Base-by-base conservation (phyloP, 2,888 invertebrate genomes). In the Opisthograptis luteolata region DNA sequence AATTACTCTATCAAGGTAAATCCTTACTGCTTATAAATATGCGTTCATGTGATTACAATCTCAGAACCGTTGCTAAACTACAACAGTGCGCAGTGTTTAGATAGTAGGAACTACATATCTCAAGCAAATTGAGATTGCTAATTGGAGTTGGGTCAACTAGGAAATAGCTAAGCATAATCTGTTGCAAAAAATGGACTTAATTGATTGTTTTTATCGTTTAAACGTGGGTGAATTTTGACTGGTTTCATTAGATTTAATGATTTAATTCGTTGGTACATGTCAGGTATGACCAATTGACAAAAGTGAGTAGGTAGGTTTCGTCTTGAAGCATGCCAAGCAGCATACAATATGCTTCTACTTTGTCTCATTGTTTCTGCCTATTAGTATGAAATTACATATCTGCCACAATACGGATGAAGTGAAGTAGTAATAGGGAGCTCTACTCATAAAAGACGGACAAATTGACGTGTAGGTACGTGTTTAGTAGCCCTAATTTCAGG, bases 61-160 rank as follows among this genome's bases (percentile, higher is more conserved):
- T 37, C 10, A 17, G 19, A 28, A 22, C 25, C 31, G 39, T 43
- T 49, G 30, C 42, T 24, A 31, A 40, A 35, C 27, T 15, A 15
- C 8, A 36, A 17, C 14, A 19, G 20, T 31, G 20, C 14, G 32
- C 15, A n/a, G 19, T 19, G 8, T 24, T 24, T 7, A 22, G 10
- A 24, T 37, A 32, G 27, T 24, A 41, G 31, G 34, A 40, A 34
- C 19, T 31, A 48, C 20, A 24, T 43, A 20, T 20, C 12, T 42
- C 8, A 27, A 20, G 31, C 8, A 10, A 8, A 43, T 39, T 50
- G 27, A 39, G 34, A 32, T 28, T 50, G 32, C 39, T 55, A 58
- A 57, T 53, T 55, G 32, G 30, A 59, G 56, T 59, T 54, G 57
- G 49, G 37, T 46, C 46, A 57, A 54, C 54, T 32, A 56, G 55